Base-by-base conservation (phyloP, 2,888 invertebrate genomes). In the Ctena decussata region DNA sequence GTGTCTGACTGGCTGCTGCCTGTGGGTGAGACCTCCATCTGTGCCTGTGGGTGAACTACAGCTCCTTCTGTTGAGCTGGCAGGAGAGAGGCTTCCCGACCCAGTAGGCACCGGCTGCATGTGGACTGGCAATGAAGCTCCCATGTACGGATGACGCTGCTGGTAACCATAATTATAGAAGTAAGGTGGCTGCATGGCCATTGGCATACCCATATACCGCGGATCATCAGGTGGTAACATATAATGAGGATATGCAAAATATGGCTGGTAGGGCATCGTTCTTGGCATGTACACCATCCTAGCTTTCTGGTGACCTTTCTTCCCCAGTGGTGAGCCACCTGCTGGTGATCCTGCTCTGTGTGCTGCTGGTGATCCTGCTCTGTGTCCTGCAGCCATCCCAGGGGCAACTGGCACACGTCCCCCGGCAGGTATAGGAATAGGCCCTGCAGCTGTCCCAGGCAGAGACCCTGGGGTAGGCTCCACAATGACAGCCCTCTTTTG, bases 71-170 rank as follows among this genome's bases (percentile, higher is more conserved):
- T 83, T 60, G 80, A 86, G 46, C 77, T 87, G 41, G 82, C 84
- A 24, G 83, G 89, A 12, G 82, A 87, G 37, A 85, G 83, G 71
- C 86, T 90, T 0, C 86, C 86, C 30, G 89, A 89, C n/a, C 88
- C 84, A 18, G 76, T 69, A 6, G 84, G 81, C 46, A 75, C 41
- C n/a, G 83, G 80, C 71, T 85, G 87, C n/a, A 86, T 73, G 77
- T 79, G 87, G 21, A 80, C 65, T 39, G 79, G 84, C 11, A 86
- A 70, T 77, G 81, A 80, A n/a, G 75, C 83, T 24, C 81, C 85
- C 76, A 83, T 74, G 49, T 79, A 80, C 32, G 80, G 83, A 18
- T 73, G 86, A 27, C 82, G 49, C 1, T 77, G 72, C 70, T 12
- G 77, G 37, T 77, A 32, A 2, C 77, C 78, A 73, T 89, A 89